phyloP scores from a whole-genome alignment of 2,888 invertebrate species.

The Nomada ruficornis region DNA sequence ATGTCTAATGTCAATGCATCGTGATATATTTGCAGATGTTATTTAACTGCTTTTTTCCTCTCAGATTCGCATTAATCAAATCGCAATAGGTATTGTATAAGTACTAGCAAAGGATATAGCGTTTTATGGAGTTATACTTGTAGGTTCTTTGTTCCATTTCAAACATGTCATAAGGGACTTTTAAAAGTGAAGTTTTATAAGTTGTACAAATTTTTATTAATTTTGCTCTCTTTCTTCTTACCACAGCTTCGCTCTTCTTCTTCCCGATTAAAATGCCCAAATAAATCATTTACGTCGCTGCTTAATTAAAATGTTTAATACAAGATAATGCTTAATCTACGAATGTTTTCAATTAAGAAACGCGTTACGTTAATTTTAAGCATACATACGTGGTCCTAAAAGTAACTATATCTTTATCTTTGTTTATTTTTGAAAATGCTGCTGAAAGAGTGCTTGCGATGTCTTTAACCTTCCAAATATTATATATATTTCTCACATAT shows the following conservation, averaged over 20 bases:
- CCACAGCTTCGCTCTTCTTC: constrained; percentile 18
- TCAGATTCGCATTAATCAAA: neutral
- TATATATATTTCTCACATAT: neutral
- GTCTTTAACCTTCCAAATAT: neutral
- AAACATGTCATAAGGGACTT: too few relatives aligned
- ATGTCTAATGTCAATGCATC: constrained; percentile 1
- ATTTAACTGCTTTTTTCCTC: neutral
- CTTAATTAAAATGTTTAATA: neutral
- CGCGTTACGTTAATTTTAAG: neutral
- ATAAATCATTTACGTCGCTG: neutral
- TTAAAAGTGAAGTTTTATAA: too few relatives aligned
- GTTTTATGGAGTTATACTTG: too few relatives aligned
- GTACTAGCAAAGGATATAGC: too few relatives aligned
- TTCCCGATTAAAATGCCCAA: neutral
- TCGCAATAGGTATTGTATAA: neutral
- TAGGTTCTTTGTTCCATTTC: too few relatives aligned
- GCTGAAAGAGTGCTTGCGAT: neutral
- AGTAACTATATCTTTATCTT: neutral
- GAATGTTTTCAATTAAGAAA: neutral
- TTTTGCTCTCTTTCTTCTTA: neutral
- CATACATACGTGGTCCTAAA: neutral
- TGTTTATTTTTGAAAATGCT: neutral
- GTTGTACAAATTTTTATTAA: too few relatives aligned
- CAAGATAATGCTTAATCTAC: too few relatives aligned
- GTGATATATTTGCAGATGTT: neutral